Evolutionary conservation across 2,113 vertebrate genomes (phyloP), one percentile per base, ranked within the genome.

Genomic region (Thunnus maccoyii): DNA sequence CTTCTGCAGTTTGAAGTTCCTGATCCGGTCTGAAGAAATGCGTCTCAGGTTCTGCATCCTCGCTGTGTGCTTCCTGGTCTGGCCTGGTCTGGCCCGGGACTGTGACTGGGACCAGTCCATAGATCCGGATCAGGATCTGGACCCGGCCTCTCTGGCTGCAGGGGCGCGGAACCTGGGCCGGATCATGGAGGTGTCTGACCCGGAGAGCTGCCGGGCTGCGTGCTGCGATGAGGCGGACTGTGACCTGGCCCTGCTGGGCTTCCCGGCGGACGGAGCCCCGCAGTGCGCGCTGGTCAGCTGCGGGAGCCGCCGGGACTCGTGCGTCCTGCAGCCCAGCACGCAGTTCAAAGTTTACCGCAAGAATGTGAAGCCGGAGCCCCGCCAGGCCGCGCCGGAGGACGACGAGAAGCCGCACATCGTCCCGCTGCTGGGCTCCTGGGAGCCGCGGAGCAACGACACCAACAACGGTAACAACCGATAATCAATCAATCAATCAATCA

Each of bases 201-300:
- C 25, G 9, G 61, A 56, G 15, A 0, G 3, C 1, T 95, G 94
- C 72, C 70, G 15, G 27, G 1, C 50, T 0, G 61, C 60, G 1
- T 95, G 94, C 76, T 95, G 94, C 68, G 1, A 0, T 0, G 2
- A 16, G 0, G 1, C 67, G 4, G 67, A 30, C 44, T 95, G 94
- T 32, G 84, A 93, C 32, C 51, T 93, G 52, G 92, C 85, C 0
- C 0, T 91, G 78, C 17, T 93, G 2, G 81, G 61, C 1, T 32
- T 5, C 10, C 83, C 85, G 1, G 30, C 14, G 4, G 87, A 91
- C 72, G 89, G 84, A 2, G 32, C 10, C 0, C 17, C 30, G 2
- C 62, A 78, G 63, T 95, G 94, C 32, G 0, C 30, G 17, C 78
- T 94, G 48, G 68, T 94, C 0, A 63, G 0, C n/a, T 94, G 94